phyloP scores from a whole-genome alignment of 2,888 invertebrate species.

The Steinernema hermaphroditum region DNA sequence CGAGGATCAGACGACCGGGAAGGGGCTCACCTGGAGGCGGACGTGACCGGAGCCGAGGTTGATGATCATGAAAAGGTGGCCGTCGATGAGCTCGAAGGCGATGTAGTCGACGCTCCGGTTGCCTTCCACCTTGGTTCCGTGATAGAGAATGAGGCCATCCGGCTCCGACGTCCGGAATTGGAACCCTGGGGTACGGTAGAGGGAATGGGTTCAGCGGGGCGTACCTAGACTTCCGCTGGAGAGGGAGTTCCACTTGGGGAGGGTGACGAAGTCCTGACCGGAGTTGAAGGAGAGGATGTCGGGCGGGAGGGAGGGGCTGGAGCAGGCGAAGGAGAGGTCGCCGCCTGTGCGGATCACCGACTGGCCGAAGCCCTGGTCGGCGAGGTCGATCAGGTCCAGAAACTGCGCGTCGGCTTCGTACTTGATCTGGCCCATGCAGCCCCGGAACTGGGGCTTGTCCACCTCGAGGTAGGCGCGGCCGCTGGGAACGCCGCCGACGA shows the following conservation, averaged over 20 bases:
- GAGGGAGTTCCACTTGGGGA: conserved; percentile 63
- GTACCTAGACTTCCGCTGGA: conserved; percentile 59
- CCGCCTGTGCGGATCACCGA: conserved; percentile 57
- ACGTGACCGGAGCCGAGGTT: conserved; percentile 89
- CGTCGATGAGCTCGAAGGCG: conserved; percentile 88
- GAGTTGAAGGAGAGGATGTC: conserved; percentile 61
- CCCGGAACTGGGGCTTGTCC: conserved; percentile 48
- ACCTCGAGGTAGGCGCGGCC: conserved; percentile 18
- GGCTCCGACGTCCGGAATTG: conserved; percentile 91
- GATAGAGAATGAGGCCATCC: conserved; percentile 89
- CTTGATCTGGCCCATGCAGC: conserved; percentile 61
- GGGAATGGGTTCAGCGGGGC: too few relatives aligned
- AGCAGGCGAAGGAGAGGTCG: conserved; percentile 62
- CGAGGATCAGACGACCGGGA: neutral
- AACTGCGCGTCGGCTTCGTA: conserved; percentile 58
- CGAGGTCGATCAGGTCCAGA: conserved; percentile 60
- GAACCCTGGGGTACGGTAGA: conserved; percentile 49
- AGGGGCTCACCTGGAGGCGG: conserved; percentile 73
- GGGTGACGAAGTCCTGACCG: conserved; percentile 43
- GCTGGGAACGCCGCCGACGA: conserved; percentile 52
- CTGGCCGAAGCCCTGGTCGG: conserved; percentile 64
- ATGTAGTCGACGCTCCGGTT: conserved; percentile 81
- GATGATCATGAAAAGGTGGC: conserved; percentile 86
- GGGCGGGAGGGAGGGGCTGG: conserved; percentile 52
- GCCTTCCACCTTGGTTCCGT: conserved; percentile 67